These are phyloP conservation scores for Caloenas nicobarica DNA, from an alignment of 2,113 vertebrate genomes.

Conservation along the genomic window DNA sequence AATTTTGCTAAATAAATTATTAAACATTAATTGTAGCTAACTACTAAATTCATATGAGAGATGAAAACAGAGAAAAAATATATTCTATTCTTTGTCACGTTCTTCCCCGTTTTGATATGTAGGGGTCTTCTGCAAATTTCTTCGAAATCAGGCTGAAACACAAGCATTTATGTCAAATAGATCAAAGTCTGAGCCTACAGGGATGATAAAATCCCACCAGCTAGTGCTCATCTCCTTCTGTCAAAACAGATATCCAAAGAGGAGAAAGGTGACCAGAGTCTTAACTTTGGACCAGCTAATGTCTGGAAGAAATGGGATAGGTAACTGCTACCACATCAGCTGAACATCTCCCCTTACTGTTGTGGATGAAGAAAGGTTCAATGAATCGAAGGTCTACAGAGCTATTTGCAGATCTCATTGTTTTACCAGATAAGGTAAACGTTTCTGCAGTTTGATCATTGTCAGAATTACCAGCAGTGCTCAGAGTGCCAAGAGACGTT, in stretches of 20 bases:
- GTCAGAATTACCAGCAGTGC: neutral
- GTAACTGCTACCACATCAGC: neutral
- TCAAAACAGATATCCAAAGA: neutral
- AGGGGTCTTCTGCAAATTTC: rapidly evolving
- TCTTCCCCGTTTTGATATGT: neutral
- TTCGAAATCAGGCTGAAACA: neutral
- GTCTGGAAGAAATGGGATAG: neutral
- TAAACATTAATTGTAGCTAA: neutral
- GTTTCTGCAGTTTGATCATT: neutral
- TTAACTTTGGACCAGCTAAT: neutral
- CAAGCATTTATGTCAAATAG: neutral
- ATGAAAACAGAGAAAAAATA: neutral
- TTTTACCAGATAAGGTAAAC: neutral
- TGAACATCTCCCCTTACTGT: neutral
- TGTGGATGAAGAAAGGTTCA: neutral
- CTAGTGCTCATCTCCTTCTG: neutral
- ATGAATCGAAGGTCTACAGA: neutral
- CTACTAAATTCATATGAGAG: neutral
- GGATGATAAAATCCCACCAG: neutral
- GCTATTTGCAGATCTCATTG: neutral
- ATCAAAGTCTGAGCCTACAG: neutral
- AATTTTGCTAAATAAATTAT: neutral
- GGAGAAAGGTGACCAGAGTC: neutral
- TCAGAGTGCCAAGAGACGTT: neutral
- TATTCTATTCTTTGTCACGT: neutral